phyloP scores from a whole-genome alignment of 2,888 invertebrate genomes.

The Entomobrya proxima region DNA sequence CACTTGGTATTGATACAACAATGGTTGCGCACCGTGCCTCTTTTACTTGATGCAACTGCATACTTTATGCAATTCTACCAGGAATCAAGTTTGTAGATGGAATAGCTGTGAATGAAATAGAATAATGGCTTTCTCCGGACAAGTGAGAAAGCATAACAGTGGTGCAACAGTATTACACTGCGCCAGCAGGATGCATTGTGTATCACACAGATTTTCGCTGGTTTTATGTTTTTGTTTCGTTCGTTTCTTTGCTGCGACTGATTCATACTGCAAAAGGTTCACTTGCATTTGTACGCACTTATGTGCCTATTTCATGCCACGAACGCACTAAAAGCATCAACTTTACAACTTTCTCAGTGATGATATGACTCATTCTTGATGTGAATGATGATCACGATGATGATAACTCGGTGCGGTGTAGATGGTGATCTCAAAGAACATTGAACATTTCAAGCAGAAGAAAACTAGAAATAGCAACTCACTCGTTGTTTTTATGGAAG shows the following conservation, averaged over 20 bases:
- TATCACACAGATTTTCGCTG: conserved; percentile 24
- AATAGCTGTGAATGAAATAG: neutral
- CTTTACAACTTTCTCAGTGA: conserved; percentile 31
- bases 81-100: conserved; percentile 3
- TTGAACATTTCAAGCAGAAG: conserved; percentile 59
- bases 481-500: conserved; percentile 32
- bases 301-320: neutral
- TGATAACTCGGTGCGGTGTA: conserved; percentile 34
- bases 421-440: conserved; percentile 15
- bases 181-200: conserved; percentile 39
- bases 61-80: no score
- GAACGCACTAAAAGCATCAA: conserved; percentile 21
- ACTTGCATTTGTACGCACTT: neutral
- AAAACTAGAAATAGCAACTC: conserved; percentile 59
- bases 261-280: neutral
- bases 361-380: conserved; percentile 61
- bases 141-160: conserved; percentile 13
- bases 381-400: conserved; percentile 23
- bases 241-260: neutral
- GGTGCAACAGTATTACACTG: neutral
- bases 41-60: no score
- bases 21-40: neutral
- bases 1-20: neutral
- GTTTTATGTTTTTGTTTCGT: conserved; percentile 2
- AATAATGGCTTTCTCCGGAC: neutral